A percentile compares a stretch with the other conserved stretches of the same genome.
These are phyloP conservation scores for Agelaius phoeniceus DNA, from an alignment of 2,113 vertebrate genomes.

Conservation along the genomic window DNA sequence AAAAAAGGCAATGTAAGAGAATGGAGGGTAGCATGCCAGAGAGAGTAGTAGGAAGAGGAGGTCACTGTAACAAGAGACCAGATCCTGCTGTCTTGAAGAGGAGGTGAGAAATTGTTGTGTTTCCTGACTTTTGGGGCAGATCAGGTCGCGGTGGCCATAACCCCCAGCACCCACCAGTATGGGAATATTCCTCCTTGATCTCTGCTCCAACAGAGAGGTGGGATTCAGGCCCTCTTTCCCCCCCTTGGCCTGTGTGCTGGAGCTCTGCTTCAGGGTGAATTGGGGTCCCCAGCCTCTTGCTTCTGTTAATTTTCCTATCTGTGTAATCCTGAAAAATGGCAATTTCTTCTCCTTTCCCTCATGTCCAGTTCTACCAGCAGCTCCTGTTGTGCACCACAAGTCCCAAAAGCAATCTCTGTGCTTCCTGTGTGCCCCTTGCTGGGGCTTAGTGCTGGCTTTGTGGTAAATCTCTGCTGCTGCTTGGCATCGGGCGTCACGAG, in stretches of 20 bases:
- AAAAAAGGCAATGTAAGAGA: neutral
- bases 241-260: neutral
- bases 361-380: neutral
- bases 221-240: neutral
- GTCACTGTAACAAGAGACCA: neutral
- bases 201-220: neutral
- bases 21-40: neutral
- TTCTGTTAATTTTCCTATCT: neutral
- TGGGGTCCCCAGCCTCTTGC: neutral
- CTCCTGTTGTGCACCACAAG: neutral
- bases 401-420: neutral
- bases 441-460: neutral
- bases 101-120: neutral
- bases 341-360: neutral
- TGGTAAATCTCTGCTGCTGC: neutral
- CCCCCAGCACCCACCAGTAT: neutral
- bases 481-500: neutral
- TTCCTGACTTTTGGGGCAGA: neutral
- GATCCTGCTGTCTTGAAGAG: neutral
- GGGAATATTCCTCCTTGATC: neutral
- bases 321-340: neutral
- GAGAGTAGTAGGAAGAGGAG: neutral
- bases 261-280: neutral
- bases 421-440: neutral
- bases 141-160: fast-evolving